A percentile compares a stretch with the other conserved stretches of the same genome.
These are phyloP conservation scores for Takifugu flavidus DNA, from an alignment of 2,113 vertebrate genomes.

Conservation along the genomic window DNA sequence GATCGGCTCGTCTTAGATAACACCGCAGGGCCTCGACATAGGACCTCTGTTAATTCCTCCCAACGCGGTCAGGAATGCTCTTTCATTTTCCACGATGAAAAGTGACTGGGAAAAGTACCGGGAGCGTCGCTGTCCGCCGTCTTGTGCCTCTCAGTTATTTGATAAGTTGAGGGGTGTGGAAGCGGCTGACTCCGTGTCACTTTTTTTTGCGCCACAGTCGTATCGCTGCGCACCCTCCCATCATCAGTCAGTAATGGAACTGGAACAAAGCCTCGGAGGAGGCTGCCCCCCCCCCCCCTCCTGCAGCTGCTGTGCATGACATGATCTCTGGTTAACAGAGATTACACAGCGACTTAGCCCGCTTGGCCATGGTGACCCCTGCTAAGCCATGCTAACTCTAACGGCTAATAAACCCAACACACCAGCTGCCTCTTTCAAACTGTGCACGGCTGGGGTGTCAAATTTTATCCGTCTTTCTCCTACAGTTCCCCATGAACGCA, in stretches of 20 bases:
- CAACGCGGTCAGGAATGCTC: too few relatives aligned
- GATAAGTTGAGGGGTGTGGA: too few relatives aligned
- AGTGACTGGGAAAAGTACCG: not conserved
- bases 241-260: not conserved
- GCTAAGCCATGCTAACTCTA: slow-evolving; percentile 54
- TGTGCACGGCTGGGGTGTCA: slow-evolving; percentile 25
- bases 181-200: too few relatives aligned
- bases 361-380: slow-evolving; percentile 34
- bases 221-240: too few relatives aligned
- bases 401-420: slow-evolving; percentile 43
- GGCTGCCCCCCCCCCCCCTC: too few relatives aligned
- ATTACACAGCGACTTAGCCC: slow-evolving; percentile 55
- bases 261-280: not conserved
- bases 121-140: too few relatives aligned
- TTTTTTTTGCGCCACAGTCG: too few relatives aligned
- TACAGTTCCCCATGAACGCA: slow-evolving; percentile 15
- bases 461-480: slow-evolving; percentile 9
- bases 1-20: slow-evolving; percentile 43
- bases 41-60: not conserved
- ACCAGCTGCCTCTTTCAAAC: slow-evolving; percentile 29
- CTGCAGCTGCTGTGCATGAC: slow-evolving; percentile 38
- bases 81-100: not conserved
- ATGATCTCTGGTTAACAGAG: slow-evolving; percentile 57
- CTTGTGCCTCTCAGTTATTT: not conserved
- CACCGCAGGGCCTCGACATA: slow-evolving; percentile 25